These are phyloP conservation scores for Lacerta bilineata DNA, from an alignment of 2,797 vertebrate genomes.

Conservation along the genomic window DNA sequence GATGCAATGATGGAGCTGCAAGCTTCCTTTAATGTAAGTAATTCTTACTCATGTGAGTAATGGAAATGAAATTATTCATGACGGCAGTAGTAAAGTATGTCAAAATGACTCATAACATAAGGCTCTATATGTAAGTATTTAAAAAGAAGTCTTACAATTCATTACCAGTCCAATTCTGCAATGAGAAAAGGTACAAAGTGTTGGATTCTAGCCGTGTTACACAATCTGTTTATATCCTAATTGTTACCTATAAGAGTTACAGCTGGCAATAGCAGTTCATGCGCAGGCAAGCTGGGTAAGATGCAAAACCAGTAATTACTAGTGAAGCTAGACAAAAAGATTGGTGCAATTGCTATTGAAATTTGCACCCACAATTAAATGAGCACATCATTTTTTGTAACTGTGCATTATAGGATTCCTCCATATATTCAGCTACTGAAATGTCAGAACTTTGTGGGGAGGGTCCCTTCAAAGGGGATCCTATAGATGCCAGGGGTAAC, in stretches of 20 bases:
- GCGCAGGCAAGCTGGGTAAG: background rate
- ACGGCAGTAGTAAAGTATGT: slow-evolving; percentile 24
- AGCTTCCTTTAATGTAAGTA: slow-evolving; percentile 34
- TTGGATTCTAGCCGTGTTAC: slow-evolving; percentile 12
- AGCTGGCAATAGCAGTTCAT: background rate
- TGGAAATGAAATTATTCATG: slow-evolving; percentile 34
- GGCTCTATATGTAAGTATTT: slow-evolving; percentile 4
- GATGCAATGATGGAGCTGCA: slow-evolving; percentile 31
- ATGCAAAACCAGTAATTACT: background rate
- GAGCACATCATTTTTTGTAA: background rate
- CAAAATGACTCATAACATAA: slow-evolving; percentile 28
- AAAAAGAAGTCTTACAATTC: slow-evolving; percentile 24
- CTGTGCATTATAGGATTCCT: background rate
- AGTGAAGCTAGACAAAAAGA: background rate
- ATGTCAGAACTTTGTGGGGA: background rate
- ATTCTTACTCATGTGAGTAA: slow-evolving; percentile 41
- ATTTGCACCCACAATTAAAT: background rate
- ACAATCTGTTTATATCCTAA: slow-evolving; percentile 13
- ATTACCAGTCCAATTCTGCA: slow-evolving; percentile 24
- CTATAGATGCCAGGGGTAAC: background rate
- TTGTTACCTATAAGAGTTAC: background rate
- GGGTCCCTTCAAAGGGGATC: background rate
- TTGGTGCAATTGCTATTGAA: background rate
- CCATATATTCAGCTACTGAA: background rate
- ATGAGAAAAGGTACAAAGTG: background rate